Evolutionary conservation across 2,888 invertebrate genomes (phyloP), one percentile per base, ranked within the genome.

Genomic region (Drosophila borborema): DNA sequence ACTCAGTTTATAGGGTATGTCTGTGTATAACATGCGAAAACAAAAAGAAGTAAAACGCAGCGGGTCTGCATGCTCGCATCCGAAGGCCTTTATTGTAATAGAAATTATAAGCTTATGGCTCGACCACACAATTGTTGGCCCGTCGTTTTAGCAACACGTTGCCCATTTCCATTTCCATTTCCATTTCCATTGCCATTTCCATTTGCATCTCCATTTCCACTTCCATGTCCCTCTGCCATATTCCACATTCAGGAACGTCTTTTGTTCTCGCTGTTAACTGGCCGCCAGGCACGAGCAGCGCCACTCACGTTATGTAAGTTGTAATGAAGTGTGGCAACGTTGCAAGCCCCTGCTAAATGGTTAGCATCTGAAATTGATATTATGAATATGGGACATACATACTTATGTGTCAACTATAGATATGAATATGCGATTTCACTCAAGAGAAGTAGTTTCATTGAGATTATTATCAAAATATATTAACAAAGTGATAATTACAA

Each of bases 81-180:
- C 70, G 68, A 67, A 72, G 58, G 79, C 69, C 72, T 76, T 75
- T 75, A 89, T 84, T 89, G 77, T 81, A 87, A 89, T 87, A 86
- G 90, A 89, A 89, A 86, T 87, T 81, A 89, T 87, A 82, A 80
- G 83, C 85, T 81, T 74, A 61, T 53, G 69, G 43, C 34, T 36
- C 59, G 46, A 31, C 56, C 56, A 62, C 60, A 77, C 68, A 70
- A 43, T 65, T 48, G 73, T 64, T 56, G 28, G 66, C 46, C 72
- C 72, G 85, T 74, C 79, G 75, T 74, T 84, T 80, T 89, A 89
- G 88, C 88, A 89, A 87, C 90, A 83, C 78, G 81, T 89, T 74
- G 78, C 74, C 86, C 81, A 68, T 78, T 82, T 74, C 69, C 72
- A 76, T 54, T 49, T 55, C 86, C 81, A 68, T 78, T 82, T 74